phyloP scores from a whole-genome alignment of 2,113 vertebrate species.

The Uria lomvia region DNA sequence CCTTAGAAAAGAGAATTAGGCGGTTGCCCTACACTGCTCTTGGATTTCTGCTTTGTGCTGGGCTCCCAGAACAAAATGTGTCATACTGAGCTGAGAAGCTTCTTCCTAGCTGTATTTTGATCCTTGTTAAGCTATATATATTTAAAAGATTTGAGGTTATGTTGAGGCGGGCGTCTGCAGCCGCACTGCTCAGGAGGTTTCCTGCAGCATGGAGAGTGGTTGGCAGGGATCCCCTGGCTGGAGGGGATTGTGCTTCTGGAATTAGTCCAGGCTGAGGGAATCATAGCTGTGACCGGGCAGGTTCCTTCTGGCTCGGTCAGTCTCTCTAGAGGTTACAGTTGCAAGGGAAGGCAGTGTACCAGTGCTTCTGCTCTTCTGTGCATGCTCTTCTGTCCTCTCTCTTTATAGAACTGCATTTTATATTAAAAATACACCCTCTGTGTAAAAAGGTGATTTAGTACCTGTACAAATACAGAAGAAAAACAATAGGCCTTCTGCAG shows the following conservation, averaged over 20 bases:
- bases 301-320: background rate
- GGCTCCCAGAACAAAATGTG: background rate
- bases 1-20: background rate
- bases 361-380: background rate
- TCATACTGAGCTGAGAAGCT: background rate
- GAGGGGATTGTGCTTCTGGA: background rate
- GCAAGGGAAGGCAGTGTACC: background rate
- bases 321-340: background rate
- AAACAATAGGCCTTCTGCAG: background rate
- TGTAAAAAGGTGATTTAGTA: background rate
- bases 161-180: background rate
- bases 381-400: background rate
- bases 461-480: background rate
- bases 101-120: background rate
- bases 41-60: background rate
- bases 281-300: background rate
- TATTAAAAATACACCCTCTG: background rate
- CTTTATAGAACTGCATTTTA: background rate
- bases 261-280: background rate
- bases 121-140: background rate
- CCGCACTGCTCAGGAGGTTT: background rate
- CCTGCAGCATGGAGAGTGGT: background rate
- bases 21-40: background rate
- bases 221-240: background rate
- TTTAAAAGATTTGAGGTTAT: background rate